Conservation (phyloP, 1,140 invertebrate species). For the Drosophila kanapiae region DNA sequence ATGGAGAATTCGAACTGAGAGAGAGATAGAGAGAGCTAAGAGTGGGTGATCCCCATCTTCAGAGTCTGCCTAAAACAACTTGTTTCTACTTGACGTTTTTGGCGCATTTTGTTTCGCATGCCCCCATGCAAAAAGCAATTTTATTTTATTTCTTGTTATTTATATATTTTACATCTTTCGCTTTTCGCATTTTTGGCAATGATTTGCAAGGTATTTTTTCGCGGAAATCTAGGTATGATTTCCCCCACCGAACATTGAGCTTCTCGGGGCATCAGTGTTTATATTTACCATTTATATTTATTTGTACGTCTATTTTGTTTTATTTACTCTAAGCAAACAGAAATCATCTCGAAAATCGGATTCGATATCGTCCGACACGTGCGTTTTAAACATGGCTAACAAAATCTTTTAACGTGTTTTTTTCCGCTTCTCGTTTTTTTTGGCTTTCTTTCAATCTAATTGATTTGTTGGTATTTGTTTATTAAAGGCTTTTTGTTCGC, state of each 20-base stretch:
- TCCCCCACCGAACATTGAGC: conserved; percentile 5
- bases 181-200: conserved; percentile 35
- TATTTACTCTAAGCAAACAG: conserved; percentile 41
- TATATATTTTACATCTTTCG: conserved; percentile 28
- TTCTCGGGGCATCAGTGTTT: conserved; percentile 19
- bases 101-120: conserved; percentile 16
- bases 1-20: background rate
- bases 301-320: conserved; percentile 39
- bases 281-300: conserved; percentile 47
- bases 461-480: conserved; percentile 43
- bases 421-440: background rate
- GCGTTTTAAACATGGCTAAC: conserved; percentile 42
- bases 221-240: conserved; percentile 28
- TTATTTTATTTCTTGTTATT: conserved; percentile 43
- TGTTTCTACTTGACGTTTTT: conserved; percentile 23
- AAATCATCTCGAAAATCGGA: conserved; percentile 34
- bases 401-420: conserved; percentile 38
- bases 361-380: conserved; percentile 35
- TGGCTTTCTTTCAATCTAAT: conserved; percentile 40
- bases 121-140: conserved; percentile 14
- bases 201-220: conserved; percentile 30
- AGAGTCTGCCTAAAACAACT: conserved; percentile 21
- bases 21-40: conserved; percentile 5
- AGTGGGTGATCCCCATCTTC: conserved; percentile 10
- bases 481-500: conserved; percentile 32